phyloP scores from a whole-genome alignment of 2,888 invertebrate species.

The Dolichomitus sp. region DNA sequence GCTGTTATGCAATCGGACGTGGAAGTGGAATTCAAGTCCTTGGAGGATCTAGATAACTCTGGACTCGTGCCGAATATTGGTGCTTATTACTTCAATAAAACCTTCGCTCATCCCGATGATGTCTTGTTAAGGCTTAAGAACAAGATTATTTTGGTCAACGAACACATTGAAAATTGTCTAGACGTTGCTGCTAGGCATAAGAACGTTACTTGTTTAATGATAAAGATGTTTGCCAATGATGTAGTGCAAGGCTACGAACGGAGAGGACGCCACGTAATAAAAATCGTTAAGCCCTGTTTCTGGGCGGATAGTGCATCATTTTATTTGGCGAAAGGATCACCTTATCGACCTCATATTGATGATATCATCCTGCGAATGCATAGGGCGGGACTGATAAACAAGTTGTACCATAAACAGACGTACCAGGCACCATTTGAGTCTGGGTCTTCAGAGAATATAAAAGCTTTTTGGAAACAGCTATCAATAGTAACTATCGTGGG shows the following conservation, averaged over 20 bases:
- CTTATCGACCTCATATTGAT: constrained; percentile 55
- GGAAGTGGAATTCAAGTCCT: constrained; percentile 29
- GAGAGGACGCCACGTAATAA: constrained; percentile 16
- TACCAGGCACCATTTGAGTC: neutral
- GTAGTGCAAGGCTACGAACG: neutral
- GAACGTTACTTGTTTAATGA: constrained; percentile 57
- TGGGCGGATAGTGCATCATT: constrained; percentile 48
- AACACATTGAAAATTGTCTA: constrained; percentile 35
- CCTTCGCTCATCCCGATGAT: constrained; percentile 44
- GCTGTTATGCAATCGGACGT: constrained; percentile 20
- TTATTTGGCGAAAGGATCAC: constrained; percentile 45
- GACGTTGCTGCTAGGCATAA: constrained; percentile 22
- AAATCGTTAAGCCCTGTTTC: constrained; percentile 48
- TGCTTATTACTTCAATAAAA: constrained; percentile 22
- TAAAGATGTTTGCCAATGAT: neutral
- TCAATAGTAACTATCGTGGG: constrained; percentile 29
- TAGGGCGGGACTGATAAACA: constrained; percentile 24
- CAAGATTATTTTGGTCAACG: constrained; percentile 18
- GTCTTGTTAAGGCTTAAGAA: constrained; percentile 36
- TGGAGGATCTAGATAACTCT: constrained; percentile 62
- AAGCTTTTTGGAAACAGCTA: constrained; percentile 18
- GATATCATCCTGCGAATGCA: constrained; percentile 25
- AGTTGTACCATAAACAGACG: neutral
- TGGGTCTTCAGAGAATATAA: neutral
- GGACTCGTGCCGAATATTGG: constrained; percentile 55